A percentile compares a stretch with the other conserved stretches of the same genome.
Evolutionary conservation across 2,797 vertebrate genomes (phyloP).

Genomic region (Gastrophryne carolinensis): DNA sequence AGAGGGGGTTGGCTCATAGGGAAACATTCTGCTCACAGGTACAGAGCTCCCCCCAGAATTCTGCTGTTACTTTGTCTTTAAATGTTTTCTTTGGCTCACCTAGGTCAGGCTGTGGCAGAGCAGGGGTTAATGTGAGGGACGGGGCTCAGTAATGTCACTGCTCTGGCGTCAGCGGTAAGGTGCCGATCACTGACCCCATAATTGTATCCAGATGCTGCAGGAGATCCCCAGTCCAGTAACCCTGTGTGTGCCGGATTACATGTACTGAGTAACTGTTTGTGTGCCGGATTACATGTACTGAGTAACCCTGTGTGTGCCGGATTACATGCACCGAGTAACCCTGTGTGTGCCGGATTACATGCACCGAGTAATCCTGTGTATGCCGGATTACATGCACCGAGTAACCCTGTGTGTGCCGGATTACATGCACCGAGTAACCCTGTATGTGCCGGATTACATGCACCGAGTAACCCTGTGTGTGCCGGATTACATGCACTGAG

Average conservation of each 20-base stretch:
- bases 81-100: neutral
- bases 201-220: constrained; percentile 43
- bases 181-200: constrained; percentile 37
- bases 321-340: no score
- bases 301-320: neutral
- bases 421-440: no score
- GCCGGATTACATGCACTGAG: neutral
- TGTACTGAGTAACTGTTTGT: no score
- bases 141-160: constrained; percentile 22
- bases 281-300: no score
- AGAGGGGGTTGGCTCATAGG: no score
- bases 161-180: constrained; percentile 35
- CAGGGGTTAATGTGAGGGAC: neutral
- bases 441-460: no score
- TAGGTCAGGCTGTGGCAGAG: neutral
- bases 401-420: neutral
- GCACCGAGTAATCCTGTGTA: neutral
- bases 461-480: neutral
- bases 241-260: neutral
- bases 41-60: no score
- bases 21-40: no score
- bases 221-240: neutral
- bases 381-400: no score
- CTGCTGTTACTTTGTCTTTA: neutral
- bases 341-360: neutral